Conservation (phyloP, 1,140 invertebrate genomes). For the Platorchestia sp. region DNA sequence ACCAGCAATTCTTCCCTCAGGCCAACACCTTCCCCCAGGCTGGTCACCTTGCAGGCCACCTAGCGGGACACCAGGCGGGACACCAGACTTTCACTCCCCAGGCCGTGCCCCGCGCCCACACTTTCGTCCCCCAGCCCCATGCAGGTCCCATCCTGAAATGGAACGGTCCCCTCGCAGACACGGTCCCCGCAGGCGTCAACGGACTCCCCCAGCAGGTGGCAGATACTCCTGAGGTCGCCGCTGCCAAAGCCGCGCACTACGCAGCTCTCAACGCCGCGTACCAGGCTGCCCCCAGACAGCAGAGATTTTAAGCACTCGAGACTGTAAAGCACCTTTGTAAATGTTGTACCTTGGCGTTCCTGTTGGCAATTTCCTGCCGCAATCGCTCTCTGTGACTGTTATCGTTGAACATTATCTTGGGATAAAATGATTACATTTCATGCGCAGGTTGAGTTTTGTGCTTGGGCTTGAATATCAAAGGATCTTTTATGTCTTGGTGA, state of each 20-base stretch:
- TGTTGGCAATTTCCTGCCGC: neutral
- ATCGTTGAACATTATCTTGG: neutral
- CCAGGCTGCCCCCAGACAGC: conserved; percentile 39
- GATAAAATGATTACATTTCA: neutral
- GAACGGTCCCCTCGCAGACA: conserved; percentile 57
- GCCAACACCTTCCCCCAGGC: conserved; percentile 56
- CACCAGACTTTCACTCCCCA: neutral
- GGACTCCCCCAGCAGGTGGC: conserved; percentile 44
- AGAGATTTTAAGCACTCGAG: neutral
- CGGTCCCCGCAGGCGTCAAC: conserved; percentile 56
- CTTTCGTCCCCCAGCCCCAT: neutral
- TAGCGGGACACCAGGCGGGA: conserved; percentile 32
- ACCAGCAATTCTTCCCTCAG: conserved; percentile 43
- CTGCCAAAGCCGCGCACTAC: conserved; percentile 68
- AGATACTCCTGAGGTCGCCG: conserved; percentile 67
- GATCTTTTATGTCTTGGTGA: neutral
- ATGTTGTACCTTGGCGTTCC: neutral
- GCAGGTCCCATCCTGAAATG: conserved; percentile 45
- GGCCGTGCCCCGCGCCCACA: neutral
- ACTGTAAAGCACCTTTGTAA: neutral
- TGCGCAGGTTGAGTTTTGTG: neutral
- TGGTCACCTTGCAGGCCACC: neutral
- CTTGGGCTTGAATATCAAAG: neutral
- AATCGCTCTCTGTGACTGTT: neutral
- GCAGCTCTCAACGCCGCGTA: conserved; percentile 65